Conservation (phyloP, 1,140 invertebrate genomes). For the Phymastichus coffea region DNA sequence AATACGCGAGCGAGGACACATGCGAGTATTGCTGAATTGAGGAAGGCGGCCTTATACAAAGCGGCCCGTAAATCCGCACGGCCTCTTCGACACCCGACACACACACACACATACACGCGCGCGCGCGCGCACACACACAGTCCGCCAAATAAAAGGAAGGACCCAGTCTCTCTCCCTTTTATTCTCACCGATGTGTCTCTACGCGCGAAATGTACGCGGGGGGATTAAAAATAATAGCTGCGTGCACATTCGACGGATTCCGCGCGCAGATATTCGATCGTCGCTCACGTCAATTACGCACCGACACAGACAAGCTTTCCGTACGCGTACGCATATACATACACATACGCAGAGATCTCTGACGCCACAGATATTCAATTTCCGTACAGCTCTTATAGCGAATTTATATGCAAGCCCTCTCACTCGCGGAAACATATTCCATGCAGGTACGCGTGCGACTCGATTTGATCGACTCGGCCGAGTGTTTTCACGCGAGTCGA, state of each 20-base stretch:
- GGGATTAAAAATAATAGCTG: slow-evolving; percentile 52
- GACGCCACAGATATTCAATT: too few relatives aligned
- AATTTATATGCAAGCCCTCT: too few relatives aligned
- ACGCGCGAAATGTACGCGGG: slow-evolving; percentile 34
- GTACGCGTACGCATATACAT: background rate
- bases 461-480: too few relatives aligned
- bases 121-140: too few relatives aligned
- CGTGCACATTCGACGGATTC: slow-evolving; percentile 22
- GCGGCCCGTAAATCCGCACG: slow-evolving; percentile 56
- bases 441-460: too few relatives aligned
- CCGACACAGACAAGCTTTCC: background rate
- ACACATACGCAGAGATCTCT: too few relatives aligned
- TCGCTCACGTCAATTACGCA: slow-evolving; percentile 27
- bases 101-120: too few relatives aligned
- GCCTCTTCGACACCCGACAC: slow-evolving; percentile 56
- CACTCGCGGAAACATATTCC: too few relatives aligned
- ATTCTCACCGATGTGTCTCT: slow-evolving; percentile 22
- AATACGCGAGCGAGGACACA: background rate
- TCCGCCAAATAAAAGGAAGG: too few relatives aligned
- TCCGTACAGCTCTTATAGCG: too few relatives aligned
- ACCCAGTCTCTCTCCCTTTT: slow-evolving; percentile 29
- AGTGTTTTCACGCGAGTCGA: too few relatives aligned
- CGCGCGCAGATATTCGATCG: slow-evolving; percentile 22
- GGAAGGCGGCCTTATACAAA: slow-evolving; percentile 56
- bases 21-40: slow-evolving; percentile 53